phyloP scores from a whole-genome alignment of 2,888 invertebrate species.

The Sipunculus nudus region DNA sequence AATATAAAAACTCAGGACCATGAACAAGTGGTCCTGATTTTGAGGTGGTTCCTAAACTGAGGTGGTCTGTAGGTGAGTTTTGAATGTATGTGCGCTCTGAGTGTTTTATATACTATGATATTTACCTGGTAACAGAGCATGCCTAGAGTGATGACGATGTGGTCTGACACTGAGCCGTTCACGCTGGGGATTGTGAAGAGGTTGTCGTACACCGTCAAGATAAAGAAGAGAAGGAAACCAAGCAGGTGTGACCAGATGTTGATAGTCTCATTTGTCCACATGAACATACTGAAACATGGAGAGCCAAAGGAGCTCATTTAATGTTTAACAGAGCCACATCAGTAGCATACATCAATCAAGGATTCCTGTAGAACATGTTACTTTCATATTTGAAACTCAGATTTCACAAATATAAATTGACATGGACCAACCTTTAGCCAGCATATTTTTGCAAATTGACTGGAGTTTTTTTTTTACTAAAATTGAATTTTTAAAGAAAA shows the following conservation, averaged over 20 bases:
- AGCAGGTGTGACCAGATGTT: conserved; percentile 95
- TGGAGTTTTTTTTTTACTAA: no score
- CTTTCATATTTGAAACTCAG: background rate
- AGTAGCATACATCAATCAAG: background rate
- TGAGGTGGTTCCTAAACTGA: no score
- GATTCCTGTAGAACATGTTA: no score
- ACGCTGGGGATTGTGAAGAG: conserved; percentile 71
- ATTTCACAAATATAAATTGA: background rate
- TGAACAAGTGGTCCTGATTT: no score
- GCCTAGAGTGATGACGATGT: conserved; percentile 83
- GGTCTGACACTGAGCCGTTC: conserved; percentile 81
- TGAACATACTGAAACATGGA: conserved; percentile 79
- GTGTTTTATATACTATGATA: no score
- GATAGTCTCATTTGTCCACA: conserved; percentile 97
- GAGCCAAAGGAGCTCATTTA: background rate
- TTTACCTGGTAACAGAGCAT: conserved; percentile 88
- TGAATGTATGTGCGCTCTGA: no score
- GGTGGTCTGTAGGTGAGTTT: no score
- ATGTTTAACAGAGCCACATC: background rate
- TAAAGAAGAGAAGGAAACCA: conserved; percentile 75
- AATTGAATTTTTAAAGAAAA: no score
- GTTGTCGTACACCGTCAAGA: conserved; percentile 84
- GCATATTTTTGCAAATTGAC: no score
- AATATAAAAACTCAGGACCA: no score
- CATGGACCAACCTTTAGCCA: no score